Conservation (phyloP, 2,797 vertebrate species). For the Brotula barbata region DNA sequence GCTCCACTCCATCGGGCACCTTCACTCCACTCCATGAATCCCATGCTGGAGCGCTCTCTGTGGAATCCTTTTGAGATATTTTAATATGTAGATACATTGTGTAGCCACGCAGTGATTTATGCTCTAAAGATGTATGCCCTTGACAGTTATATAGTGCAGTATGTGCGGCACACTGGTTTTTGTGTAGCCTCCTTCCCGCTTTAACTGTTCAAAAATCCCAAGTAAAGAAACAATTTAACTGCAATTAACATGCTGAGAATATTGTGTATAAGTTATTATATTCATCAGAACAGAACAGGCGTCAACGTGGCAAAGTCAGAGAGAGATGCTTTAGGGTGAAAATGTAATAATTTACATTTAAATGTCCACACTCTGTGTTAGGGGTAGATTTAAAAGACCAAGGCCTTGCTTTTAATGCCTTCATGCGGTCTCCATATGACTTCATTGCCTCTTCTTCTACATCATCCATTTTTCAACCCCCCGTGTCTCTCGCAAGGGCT, state of each 20-base stretch:
- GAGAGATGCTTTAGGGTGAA: conserved; percentile 75
- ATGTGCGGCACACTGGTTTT: conserved; percentile 13
- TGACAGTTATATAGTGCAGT: neutral
- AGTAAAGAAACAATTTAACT: conserved; percentile 45
- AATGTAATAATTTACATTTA: conserved; percentile 83
- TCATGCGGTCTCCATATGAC: conserved; percentile 61
- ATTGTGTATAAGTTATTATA: conserved; percentile 58
- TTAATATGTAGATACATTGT: conserved; percentile 21
- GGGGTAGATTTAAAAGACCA: conserved; percentile 76
- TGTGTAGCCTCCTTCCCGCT: conserved; percentile 6
- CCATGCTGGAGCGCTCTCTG: too few relatives aligned
- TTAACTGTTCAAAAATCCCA: conserved; percentile 35
- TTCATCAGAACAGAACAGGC: conserved; percentile 60
- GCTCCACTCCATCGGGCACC: too few relatives aligned
- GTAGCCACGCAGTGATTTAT: neutral
- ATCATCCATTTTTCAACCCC: conserved; percentile 60
- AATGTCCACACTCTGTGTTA: conserved; percentile 78
- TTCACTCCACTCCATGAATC: too few relatives aligned
- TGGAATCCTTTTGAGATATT: neutral
- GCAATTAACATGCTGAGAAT: conserved; percentile 44
- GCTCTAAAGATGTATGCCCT: neutral
- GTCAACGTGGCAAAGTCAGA: conserved; percentile 55
- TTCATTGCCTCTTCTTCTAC: conserved; percentile 65
- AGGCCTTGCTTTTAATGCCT: conserved; percentile 71
- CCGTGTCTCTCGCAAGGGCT: conserved; percentile 65